Base-by-base conservation (phyloP, 2,888 invertebrate genomes). In the Thyatira batis region DNA sequence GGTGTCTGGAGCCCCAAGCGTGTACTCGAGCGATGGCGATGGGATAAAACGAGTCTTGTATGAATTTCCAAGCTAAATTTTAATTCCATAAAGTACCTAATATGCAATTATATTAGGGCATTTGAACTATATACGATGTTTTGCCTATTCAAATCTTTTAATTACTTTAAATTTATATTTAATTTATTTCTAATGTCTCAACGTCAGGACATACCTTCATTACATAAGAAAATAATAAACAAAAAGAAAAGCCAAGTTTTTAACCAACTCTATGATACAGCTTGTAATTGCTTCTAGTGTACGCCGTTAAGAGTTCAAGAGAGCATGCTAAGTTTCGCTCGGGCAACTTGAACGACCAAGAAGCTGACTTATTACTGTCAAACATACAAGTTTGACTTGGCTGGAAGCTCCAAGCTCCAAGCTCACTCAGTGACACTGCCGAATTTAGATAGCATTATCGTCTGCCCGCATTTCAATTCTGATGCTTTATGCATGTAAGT, bases 1-100 rank as follows among this genome's bases (percentile, higher is more conserved):
- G 89, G 87, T 85, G 89, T 90, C 89, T 89, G 89, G 69, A 61
- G 82, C 86, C 85, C 61, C 71, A 67, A 87, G 89, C 74, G 69
- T 61, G 62, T 67, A 60, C 62, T 63, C 60, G 65, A 64, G 64
- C 61, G 60, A 59, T 60, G 61, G 55, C 50, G 61, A 67, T 67
- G 57, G 63, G 62, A 59, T 53, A 62, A 46, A 27, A 46, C 46
- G 17, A 6, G 13, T 23, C 17, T 46, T n/a, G n/a, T 46, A 17
- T 46, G 46, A 46, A 46, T 45, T 45, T 45, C 8, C 33, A 13
- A 33, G 33, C 13, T 13, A 33, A 33, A 13, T 13, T n/a, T 33
- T 4, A 30, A 39, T 39, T 39, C 17, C 17, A 39, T 17, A n/a
- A 8, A 39, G n/a, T n/a, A n/a, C n/a, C n/a, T n/a, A n/a, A n/a